A percentile compares a stretch with the other conserved stretches of the same genome.
phyloP scores from a whole-genome alignment of 2,797 vertebrate genomes.

The Sternotherus odoratus region DNA sequence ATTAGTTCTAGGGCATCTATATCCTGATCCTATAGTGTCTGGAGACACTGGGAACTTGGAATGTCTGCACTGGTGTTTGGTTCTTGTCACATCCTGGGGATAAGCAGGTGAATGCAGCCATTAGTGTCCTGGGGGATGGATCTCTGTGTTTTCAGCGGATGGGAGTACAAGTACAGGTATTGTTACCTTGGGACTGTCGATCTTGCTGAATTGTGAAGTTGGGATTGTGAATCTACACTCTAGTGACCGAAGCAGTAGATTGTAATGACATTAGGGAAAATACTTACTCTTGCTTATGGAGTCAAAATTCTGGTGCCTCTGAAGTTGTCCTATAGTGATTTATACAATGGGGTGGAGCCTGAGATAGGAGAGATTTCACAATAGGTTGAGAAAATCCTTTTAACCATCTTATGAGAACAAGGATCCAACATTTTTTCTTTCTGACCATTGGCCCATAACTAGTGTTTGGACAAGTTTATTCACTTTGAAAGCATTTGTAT shows the following conservation, averaged over 20 bases:
- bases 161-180: neutral
- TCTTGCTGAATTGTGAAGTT: neutral
- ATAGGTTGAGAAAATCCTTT: neutral
- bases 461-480: neutral
- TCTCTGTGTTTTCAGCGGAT: conserved; percentile 19
- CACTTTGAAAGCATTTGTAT: neutral
- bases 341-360: neutral
- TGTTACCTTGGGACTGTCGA: accelerated
- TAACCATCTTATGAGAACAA: neutral
- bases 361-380: neutral
- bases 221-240: neutral
- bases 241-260: neutral
- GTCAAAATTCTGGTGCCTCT: neutral
- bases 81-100: neutral
- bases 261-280: neutral
- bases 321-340: neutral
- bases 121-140: neutral
- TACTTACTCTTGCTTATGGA: neutral
- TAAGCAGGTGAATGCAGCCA: accelerated
- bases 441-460: accelerated
- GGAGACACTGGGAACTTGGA: accelerated
- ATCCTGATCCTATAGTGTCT: neutral
- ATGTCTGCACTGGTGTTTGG: accelerated
- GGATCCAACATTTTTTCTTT: neutral
- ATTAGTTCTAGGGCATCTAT: neutral